Evolutionary conservation across 2,888 invertebrate genomes (phyloP).

Genomic region (Agriopis marginaria): DNA sequence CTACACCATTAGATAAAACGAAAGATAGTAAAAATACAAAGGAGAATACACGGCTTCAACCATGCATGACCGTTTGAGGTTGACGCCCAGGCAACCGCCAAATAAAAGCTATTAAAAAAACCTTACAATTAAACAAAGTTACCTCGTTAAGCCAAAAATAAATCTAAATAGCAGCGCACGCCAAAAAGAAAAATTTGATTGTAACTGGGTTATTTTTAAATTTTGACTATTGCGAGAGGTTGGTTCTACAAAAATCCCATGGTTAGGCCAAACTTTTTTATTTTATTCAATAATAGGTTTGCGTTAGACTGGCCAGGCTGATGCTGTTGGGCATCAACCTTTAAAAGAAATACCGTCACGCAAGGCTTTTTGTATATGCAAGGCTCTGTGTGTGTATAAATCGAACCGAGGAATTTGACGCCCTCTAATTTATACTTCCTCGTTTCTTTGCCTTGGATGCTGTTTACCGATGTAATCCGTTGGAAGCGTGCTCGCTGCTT

Average conservation of each 20-base stretch:
- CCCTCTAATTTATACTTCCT: slow-evolving; percentile 80
- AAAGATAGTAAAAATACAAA: slow-evolving; percentile 36
- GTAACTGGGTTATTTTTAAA: too few species aligned
- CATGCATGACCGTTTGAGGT: slow-evolving; percentile 32
- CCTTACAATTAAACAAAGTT: too few species aligned
- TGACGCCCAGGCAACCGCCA: neutral
- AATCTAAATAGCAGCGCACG: too few species aligned
- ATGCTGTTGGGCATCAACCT: neutral
- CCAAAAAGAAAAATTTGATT: too few species aligned
- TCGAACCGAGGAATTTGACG: slow-evolving; percentile 75
- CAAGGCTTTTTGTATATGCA: slow-evolving; percentile 60
- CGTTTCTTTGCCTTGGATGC: slow-evolving; percentile 48
- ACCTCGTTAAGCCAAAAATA: too few species aligned
- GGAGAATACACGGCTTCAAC: slow-evolving; percentile 22
- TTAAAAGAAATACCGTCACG: slow-evolving; percentile 61
- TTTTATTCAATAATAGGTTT: too few species aligned
- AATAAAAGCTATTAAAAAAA: neutral
- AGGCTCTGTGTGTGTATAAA: slow-evolving; percentile 64
- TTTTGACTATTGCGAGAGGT: too few species aligned
- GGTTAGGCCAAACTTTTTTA: too few species aligned
- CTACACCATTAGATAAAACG: slow-evolving; percentile 34
- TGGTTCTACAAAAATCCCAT: too few species aligned
- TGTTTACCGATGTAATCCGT: slow-evolving; percentile 40
- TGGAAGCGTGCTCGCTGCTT: slow-evolving; percentile 29
- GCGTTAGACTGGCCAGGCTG: neutral